Percentiles rank a stretch among this genome's conserved stretches.
phyloP scores from a whole-genome alignment of 2,113 vertebrate species.

The Erythrocebus patas region DNA sequence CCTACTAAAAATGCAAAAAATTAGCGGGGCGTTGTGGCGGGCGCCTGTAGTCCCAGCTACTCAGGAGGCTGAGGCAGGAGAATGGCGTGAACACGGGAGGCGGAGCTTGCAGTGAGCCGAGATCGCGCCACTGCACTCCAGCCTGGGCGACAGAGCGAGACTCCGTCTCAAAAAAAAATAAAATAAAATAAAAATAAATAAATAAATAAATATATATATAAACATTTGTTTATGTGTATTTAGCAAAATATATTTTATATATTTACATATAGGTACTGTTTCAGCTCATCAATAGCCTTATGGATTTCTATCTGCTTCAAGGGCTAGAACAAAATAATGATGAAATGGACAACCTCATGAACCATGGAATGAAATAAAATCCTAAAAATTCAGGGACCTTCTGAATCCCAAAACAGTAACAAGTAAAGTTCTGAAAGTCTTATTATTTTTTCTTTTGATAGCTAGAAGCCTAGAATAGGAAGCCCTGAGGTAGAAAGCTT shows the following conservation, averaged over 20 bases:
- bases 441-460: constrained; percentile 25
- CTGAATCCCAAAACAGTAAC: background rate
- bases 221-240: background rate
- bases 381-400: background rate
- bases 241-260: background rate
- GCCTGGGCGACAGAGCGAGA: too few species aligned
- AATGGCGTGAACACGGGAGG: too few species aligned
- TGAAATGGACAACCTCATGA: background rate
- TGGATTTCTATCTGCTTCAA: background rate
- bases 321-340: background rate
- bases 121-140: too few species aligned
- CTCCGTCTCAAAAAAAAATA: too few species aligned
- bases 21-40: too few species aligned
- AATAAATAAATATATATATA: too few species aligned
- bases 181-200: too few species aligned
- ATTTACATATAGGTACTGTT: background rate
- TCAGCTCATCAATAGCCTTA: background rate
- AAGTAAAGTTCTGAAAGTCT: background rate
- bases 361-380: background rate
- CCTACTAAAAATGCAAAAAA: too few species aligned
- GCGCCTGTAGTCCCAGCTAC: too few species aligned
- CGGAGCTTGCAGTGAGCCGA: too few species aligned
- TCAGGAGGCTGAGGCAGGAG: too few species aligned
- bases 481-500: background rate
- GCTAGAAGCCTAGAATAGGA: background rate